Evolutionary conservation across 2,113 vertebrate species (phyloP), one percentile per base, ranked within the genome.

Genomic region (Rynchops niger): DNA sequence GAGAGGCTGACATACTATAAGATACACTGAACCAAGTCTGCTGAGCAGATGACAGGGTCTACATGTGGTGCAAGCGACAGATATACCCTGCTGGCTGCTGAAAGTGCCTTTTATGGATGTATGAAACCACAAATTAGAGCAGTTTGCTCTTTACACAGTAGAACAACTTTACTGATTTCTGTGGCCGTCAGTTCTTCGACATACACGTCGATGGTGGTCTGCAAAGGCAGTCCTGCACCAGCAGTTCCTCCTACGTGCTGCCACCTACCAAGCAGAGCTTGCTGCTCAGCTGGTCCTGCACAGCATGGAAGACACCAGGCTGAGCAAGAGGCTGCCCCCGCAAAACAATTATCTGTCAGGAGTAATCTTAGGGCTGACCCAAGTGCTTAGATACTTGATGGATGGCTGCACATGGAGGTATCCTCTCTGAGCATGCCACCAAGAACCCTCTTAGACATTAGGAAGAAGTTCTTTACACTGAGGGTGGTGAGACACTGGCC

Each of bases 181-280:
- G 74, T 8, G 27, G 32, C 52, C 2, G 0, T 71, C 71, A 52
- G 62, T 32, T 80, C 66, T 81, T 45, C 1, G 4, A 42, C 3
- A 1, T n/a, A 19, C 3, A 1, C 2, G 0, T 25, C 1, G 1
- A 21, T 38, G 1, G 15, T 30, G 53, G 27, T 5, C 43, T 65
- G 32, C 58, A 56, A 20, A 43, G 27, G 19, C 42, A 20, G 11
- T 13, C 30, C 40, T 12, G 19, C 23, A 18, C 42, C 23, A 7
- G 17, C 6, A 49, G 0, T 25, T 30, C 20, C 38, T 32, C 25
- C 14, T 27, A 1, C 2, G 1, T 20, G 29, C 23, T 52, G 78
- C 56, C 45, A 47, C 7, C 32, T 38, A 38, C 19, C 27, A 43
- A 8, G n/a, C 15, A n/a, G 34, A 40, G 32, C 38, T 30, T 38